Evolutionary conservation across 2,113 vertebrate species (phyloP).

Genomic region (Dicaeum eximium): DNA sequence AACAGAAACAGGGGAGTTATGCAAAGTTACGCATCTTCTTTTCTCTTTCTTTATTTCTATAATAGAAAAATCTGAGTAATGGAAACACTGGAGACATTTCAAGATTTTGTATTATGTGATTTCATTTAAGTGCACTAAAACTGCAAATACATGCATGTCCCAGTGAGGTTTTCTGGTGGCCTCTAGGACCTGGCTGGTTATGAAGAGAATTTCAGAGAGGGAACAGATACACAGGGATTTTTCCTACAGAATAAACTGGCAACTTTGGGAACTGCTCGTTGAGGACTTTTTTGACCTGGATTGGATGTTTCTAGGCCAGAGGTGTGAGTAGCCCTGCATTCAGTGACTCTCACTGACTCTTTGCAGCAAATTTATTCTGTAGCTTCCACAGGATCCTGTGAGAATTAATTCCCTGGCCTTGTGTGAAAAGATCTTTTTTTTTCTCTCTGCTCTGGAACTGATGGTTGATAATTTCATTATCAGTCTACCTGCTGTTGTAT

Average conservation of each 20-base stretch:
- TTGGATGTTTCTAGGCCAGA: background rate
- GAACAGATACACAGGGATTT: background rate
- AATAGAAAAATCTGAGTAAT: background rate
- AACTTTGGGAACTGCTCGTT: accelerated
- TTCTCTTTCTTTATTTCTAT: background rate
- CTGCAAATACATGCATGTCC: accelerated
- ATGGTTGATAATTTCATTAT: conserved; percentile 26
- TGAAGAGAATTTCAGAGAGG: background rate
- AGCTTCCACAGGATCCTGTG: background rate
- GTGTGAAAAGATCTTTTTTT: background rate
- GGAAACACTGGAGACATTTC: background rate
- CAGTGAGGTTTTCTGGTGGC: background rate
- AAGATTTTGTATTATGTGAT: background rate
- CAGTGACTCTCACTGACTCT: background rate
- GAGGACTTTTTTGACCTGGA: background rate
- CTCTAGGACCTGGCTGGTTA: background rate
- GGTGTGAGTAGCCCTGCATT: background rate
- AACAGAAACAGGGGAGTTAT: background rate
- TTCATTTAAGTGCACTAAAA: background rate
- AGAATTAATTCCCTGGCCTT: background rate
- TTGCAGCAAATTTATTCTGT: background rate
- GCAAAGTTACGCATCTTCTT: background rate
- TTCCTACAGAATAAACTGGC: background rate
- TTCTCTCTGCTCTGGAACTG: background rate
- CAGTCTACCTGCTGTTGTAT: background rate